Evolutionary conservation across 2,113 vertebrate genomes (phyloP), one percentile per base, ranked within the genome.

Genomic region (Crotophaga sulcirostris): DNA sequence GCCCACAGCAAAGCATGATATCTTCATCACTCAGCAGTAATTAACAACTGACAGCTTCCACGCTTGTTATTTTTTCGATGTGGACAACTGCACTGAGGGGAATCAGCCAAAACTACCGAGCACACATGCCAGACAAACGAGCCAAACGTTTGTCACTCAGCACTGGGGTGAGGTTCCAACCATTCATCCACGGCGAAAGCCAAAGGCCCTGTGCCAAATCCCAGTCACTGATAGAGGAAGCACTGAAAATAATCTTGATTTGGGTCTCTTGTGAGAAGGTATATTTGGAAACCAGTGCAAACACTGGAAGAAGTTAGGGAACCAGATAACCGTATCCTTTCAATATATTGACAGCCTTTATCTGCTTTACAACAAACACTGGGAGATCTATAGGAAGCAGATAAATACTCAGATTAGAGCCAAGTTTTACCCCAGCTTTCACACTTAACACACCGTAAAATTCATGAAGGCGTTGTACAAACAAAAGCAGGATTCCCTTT

Each of bases 341-440:
- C 70, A 44, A 42, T 42, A 42, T 42, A 91, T 80, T 96, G 93
- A 94, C 87, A 97, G 47, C 29, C 63, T 70, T 81, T 74, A 34
- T 75, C 67, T 56, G 80, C 72, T 95, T 75, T 86, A 70, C 54
- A 79, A 36, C 40, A 89, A 81, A 72, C 29, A 16, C 19, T 11
- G 3, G 64, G 63, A 33, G 19, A 52, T 23, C 75, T 73, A 76
- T 10, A 83, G 55, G 55, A 87, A 74, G 29, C 29, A 80, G 45
- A 95, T 33, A 82, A 73, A 94, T 73, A 64, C 15, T 66, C 80
- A 63, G 31, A 89, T 26, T 13, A 54, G 24, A 89, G 95, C 51
- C 84, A 94, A 90, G 78, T 66, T 81, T 89, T 73, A 70, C 51
- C 38, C 69, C 68, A 55, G 76, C 84, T 78, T 94, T 89, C 76